Evolutionary conservation across 2,888 invertebrate species (phyloP).

Genomic region (Plagiodera versicolora): DNA sequence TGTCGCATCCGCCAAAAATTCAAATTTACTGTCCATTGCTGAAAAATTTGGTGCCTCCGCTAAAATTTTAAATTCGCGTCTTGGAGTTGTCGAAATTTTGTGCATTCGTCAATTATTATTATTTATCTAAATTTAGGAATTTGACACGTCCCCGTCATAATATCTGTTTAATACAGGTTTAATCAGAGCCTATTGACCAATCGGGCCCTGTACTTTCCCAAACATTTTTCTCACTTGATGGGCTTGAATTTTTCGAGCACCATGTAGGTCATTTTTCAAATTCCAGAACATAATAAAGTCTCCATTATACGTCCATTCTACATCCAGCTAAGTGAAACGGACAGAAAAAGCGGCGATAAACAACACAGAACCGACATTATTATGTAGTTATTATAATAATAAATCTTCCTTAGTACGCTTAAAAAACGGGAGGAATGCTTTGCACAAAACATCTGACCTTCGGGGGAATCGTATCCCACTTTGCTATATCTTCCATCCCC

Average conservation of each 20-base stretch:
- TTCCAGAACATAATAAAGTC: slow-evolving; percentile 11
- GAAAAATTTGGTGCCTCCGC: too few relatives aligned
- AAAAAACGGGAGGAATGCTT: slow-evolving; percentile 41
- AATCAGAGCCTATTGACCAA: too few relatives aligned
- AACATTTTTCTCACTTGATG: neutral
- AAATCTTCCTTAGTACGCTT: slow-evolving; percentile 43
- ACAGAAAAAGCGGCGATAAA: slow-evolving; percentile 27
- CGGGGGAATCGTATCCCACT: slow-evolving; percentile 42
- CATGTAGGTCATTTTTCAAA: neutral
- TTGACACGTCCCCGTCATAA: too few relatives aligned
- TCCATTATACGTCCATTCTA: slow-evolving; percentile 12
- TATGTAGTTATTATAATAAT: slow-evolving; percentile 50
- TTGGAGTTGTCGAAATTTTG: too few relatives aligned
- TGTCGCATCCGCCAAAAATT: too few relatives aligned
- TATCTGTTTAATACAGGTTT: too few relatives aligned
- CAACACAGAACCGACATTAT: slow-evolving; percentile 43
- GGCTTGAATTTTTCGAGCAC: neutral
- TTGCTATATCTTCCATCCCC: slow-evolving; percentile 43
- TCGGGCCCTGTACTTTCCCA: too few relatives aligned
- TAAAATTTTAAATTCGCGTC: too few relatives aligned
- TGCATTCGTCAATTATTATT: too few relatives aligned
- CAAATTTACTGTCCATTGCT: too few relatives aligned
- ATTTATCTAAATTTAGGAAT: too few relatives aligned
- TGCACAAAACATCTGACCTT: slow-evolving; percentile 46
- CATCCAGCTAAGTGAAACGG: slow-evolving; percentile 27